Percentiles rank a stretch among this genome's conserved stretches.
phyloP scores from a whole-genome alignment of 2,113 vertebrate species.

The Trogon melanurus region DNA sequence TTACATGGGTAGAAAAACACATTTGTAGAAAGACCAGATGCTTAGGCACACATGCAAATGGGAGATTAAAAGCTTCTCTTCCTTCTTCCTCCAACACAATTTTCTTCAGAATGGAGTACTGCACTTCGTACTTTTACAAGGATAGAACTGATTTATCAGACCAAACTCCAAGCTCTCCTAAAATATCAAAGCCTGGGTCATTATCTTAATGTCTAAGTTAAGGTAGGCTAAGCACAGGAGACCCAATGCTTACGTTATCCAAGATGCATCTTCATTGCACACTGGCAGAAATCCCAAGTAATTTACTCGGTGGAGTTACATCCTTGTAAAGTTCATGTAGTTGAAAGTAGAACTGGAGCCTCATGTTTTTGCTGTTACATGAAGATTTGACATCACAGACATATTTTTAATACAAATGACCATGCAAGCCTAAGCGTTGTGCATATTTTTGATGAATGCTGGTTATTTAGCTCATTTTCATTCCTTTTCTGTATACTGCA shows the following conservation, averaged over 20 bases:
- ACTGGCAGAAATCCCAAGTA: background rate
- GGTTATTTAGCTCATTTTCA: constrained; percentile 23
- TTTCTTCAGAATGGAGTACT: constrained; percentile 18
- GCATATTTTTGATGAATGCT: background rate
- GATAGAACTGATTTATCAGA: constrained; percentile 49
- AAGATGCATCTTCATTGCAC: background rate
- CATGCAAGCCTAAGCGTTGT: background rate
- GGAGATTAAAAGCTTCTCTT: constrained; percentile 35
- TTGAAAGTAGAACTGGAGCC: background rate
- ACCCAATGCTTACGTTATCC: background rate
- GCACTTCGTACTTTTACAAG: constrained; percentile 20
- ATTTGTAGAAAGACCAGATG: constrained; percentile 47
- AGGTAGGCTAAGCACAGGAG: constrained; percentile 12
- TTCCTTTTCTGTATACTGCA: background rate
- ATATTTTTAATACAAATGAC: constrained; percentile 29
- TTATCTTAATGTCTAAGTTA: constrained; percentile 21
- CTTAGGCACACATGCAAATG: constrained; percentile 34
- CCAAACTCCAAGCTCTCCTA: background rate
- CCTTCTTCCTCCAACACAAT: background rate
- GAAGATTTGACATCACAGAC: background rate
- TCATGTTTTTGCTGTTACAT: background rate
- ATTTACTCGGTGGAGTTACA: background rate
- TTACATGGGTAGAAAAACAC: constrained; percentile 36
- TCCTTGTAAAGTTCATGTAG: background rate
- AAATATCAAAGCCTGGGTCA: constrained; percentile 19